Evolutionary conservation across 2,888 invertebrate genomes (phyloP).

Genomic region (Bhutanitis thaidina): DNA sequence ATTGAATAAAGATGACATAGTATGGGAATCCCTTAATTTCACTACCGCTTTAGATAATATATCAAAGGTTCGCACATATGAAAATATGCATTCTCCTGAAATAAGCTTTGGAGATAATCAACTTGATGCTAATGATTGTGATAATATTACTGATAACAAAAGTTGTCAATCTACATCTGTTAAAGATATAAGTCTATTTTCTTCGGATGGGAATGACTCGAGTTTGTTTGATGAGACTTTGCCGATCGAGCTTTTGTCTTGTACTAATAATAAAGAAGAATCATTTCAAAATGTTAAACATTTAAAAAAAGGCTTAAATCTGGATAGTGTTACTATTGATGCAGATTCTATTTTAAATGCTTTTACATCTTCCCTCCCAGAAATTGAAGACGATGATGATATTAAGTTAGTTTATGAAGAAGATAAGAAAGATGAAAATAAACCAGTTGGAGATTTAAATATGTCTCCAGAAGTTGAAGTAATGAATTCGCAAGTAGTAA

Average conservation of each 20-base stretch:
- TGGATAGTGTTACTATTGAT: constrained; percentile 36
- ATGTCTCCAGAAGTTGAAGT: constrained; percentile 38
- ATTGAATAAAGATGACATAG: constrained; percentile 23
- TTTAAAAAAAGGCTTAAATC: constrained; percentile 1
- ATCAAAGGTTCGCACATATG: constrained; percentile 42
- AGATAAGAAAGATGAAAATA: constrained; percentile 32
- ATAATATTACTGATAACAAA: constrained; percentile 24
- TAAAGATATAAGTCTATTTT: constrained; percentile 65
- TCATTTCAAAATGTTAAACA: constrained; percentile 19
- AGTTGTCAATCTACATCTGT: constrained; percentile 34
- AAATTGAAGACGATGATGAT: constrained; percentile 53
- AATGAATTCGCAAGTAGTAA: constrained; percentile 38
- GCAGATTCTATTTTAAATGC: constrained; percentile 51
- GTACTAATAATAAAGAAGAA: constrained; percentile 51
- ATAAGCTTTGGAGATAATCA: constrained; percentile 54
- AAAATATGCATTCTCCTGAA: constrained; percentile 55
- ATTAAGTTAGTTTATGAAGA: constrained; percentile 64
- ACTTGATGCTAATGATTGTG: constrained; percentile 28
- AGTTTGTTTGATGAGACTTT: constrained; percentile 81
- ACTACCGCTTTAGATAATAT: constrained; percentile 52
- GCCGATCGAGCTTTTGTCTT: constrained; percentile 71
- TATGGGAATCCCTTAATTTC: constrained; percentile 64
- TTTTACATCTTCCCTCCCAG: constrained; percentile 49
- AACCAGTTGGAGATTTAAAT: constrained; percentile 9
- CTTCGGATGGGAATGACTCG: constrained; percentile 71